Base-by-base conservation (phyloP, 2,888 invertebrate species). In the Agrotis exclamationis region DNA sequence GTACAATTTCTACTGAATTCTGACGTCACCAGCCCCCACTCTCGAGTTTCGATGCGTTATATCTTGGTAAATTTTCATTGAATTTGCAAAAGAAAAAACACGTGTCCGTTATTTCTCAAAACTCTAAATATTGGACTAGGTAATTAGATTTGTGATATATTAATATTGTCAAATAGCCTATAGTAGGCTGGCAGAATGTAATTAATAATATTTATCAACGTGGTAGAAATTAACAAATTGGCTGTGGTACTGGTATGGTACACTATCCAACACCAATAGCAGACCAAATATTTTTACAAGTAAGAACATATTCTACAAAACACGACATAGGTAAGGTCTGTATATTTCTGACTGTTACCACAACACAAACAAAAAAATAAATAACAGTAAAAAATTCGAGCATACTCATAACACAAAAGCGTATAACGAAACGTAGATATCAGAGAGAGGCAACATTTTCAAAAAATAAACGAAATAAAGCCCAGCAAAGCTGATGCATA, bases 381-480 rank as follows among this genome's bases (percentile, higher is more conserved):
- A 4, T 39, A 47, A 3, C 9, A 39, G 22, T 24, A 9, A 33
- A 20, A 39, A 53, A 58, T 0, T 63, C n/a, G n/a, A 50, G 16
- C 24, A 50, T 0, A 20, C 22, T n/a, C 2, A 14, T 11, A 1
- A 18, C 11, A 44, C 60, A 60, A 60, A 7, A 53, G 51, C 2
- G 20, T 16, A 48, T 48, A 50, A 14, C 13, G 13, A 47, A 39
- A 60, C 24, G 39, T 14, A 20, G 7, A 48, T 47, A 1, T 24
- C 7, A 47, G 24, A 33, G 14, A 47, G 24, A n/a, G 20, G 18
- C 20, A 20, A 44, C 13, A 16, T 48, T 54, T 47, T 51, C 6
- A 47, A 44, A 73, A 39, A 72, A 73, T 48, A 48, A 45, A 73
- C 16, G 5, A 48, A 28, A n/a, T 56, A 56, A 48, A 56, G 39